Evolutionary conservation across 2,113 vertebrate species (phyloP).

Genomic region (Cebus imitator): DNA sequence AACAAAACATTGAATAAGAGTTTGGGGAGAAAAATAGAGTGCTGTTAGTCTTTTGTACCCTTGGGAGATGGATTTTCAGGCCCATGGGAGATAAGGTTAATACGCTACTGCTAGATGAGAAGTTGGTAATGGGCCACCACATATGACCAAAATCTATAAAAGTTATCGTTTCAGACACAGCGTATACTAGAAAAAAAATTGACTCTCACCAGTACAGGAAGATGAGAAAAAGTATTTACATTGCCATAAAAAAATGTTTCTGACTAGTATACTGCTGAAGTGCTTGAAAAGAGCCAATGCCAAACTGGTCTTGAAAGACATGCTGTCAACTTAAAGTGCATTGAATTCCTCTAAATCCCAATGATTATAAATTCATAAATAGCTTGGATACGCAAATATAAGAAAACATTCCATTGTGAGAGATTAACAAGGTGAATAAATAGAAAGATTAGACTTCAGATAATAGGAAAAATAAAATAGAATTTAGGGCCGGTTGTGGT

Average conservation of each 20-base stretch:
- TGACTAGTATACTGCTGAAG: not conserved
- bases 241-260: not conserved
- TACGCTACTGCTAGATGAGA: not conserved
- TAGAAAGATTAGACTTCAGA: not conserved
- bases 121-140: not conserved
- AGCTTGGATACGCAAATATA: not conserved
- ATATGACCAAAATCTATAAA: not conserved
- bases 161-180: not conserved
- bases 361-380: not conserved
- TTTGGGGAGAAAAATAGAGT: not conserved
- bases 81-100: not conserved
- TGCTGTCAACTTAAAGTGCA: not conserved
- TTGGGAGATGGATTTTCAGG: not conserved
- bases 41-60: not conserved
- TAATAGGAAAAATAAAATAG: not conserved
- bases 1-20: not conserved
- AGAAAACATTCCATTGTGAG: not conserved
- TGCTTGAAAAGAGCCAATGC: not conserved
- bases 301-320: not conserved
- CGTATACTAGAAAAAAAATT: not conserved
- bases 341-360: not conserved
- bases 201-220: not conserved
- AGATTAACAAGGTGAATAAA: not conserved
- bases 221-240: not conserved
- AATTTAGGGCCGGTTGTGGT: not conserved